phyloP scores from a whole-genome alignment of 1,140 invertebrate species.

The Monochamus saltuarius region DNA sequence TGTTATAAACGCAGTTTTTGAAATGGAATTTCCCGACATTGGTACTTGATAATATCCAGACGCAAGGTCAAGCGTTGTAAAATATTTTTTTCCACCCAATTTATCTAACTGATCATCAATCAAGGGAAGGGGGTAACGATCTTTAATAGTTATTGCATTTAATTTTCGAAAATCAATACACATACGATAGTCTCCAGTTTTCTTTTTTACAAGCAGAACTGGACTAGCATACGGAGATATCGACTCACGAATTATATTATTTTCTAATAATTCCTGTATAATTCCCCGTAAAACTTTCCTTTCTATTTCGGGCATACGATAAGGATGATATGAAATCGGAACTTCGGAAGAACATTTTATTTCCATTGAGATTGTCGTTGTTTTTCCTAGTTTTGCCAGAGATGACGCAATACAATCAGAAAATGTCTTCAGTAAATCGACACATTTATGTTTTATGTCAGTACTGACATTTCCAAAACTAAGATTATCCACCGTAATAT shows the following conservation, averaged over 20 bases:
- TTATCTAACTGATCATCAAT: conserved; percentile 47
- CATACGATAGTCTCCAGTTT: conserved; percentile 40
- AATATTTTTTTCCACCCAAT: conserved; percentile 32
- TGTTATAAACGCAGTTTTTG: conserved; percentile 37
- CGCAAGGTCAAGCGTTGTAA: conserved; percentile 38
- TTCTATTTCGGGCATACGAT: too few species aligned
- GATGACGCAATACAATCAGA: too few species aligned
- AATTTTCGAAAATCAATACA: conserved; percentile 46
- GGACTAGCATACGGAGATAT: conserved; percentile 44
- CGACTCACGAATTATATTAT: conserved; percentile 12
- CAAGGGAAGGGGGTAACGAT: conserved; percentile 36
- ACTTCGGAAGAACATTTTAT: too few species aligned
- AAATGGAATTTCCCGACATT: conserved; percentile 44
- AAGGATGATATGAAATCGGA: too few species aligned
- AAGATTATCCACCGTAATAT: too few species aligned
- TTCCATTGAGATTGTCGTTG: too few species aligned
- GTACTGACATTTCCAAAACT: too few species aligned
- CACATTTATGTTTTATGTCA: too few species aligned
- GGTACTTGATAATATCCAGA: conserved; percentile 36
- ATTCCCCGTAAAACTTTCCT: too few species aligned
- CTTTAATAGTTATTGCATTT: conserved; percentile 21
- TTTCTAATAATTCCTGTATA: too few species aligned
- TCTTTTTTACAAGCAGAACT: conserved; percentile 47
- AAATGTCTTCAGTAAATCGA: too few species aligned
- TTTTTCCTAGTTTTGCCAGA: too few species aligned